Base-by-base conservation (phyloP, 2,113 vertebrate genomes). In the Brevimyrus niger region DNA sequence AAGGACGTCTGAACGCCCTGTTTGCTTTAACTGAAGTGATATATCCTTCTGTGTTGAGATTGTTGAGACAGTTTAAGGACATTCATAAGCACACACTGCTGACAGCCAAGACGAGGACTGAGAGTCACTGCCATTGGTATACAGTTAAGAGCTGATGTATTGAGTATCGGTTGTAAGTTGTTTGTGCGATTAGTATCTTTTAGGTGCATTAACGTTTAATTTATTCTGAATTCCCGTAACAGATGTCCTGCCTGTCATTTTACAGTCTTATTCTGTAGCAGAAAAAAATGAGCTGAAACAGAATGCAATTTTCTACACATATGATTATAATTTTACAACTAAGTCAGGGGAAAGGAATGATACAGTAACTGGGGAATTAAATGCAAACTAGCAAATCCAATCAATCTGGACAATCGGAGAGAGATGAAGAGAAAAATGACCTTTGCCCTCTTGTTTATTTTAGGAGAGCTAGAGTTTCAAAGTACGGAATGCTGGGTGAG, bases 371-470 rank as follows among this genome's bases (percentile, higher is more conserved):
- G 31, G 47, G 50, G 10, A 86, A 53, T 53, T 31, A 8, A 35
- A 4, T 87, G 85, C 35, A 9, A 87, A 19, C 13, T 35, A 53
- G 15, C 1, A 11, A 87, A 87, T 27, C 31, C 48, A 89, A 31
- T 23, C 42, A 48, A 76, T 73, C 73, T 23, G n/a, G 48, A 82
- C 50, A 82, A 50, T 51, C 48, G 27, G 73, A 83, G 88, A 55
- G 35, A 82, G 88, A 89, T 21, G 21, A 31, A 65, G 88, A 7
- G 88, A 89, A 65, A 58, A 92, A 94, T 94, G 95, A 96, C 95
- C 95, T 95, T 95, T 94, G 92, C 27, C 38, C 38, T 91, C 92
- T 92, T 94, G 94, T 95, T 95, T 96, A 96, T 96, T 96, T 96
- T 96, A 94, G 95, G 95, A 95, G 90, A 87, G 91, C 93, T 89